A percentile compares a stretch with the other conserved stretches of the same genome.
Conservation (phyloP, 2,113 vertebrate genomes). For the Vulpes vulpes region DNA sequence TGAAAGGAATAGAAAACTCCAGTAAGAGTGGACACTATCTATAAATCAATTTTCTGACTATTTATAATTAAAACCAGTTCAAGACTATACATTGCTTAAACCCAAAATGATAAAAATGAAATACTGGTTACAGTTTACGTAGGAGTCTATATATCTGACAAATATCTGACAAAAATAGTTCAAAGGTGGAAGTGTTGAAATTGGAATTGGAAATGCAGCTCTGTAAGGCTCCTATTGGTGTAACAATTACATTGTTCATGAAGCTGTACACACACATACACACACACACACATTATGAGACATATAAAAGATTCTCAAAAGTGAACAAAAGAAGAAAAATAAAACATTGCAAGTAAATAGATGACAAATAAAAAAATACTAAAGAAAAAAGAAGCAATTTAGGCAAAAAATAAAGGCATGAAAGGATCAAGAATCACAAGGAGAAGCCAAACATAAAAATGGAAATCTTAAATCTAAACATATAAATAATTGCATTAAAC, state of each 20-base stretch:
- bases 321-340: neutral
- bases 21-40: neutral
- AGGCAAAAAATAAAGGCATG: neutral
- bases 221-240: neutral
- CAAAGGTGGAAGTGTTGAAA: neutral
- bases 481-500: neutral
- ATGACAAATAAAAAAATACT: neutral
- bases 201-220: neutral
- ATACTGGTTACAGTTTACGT: neutral
- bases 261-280: neutral
- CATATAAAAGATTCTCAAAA: neutral
- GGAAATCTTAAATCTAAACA: neutral
- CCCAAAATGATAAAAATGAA: neutral
- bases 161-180: neutral
- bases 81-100: neutral
- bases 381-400: neutral
- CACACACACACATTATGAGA: neutral
- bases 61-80: neutral
- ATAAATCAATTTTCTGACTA: neutral
- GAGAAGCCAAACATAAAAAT: neutral
- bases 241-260: neutral
- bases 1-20: neutral
- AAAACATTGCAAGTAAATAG: neutral
- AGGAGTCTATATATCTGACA: neutral
- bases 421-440: neutral